A percentile compares a stretch with the other conserved stretches of the same genome.
Evolutionary conservation across 2,888 invertebrate genomes (phyloP).

Genomic region (Microctonus brassicae): DNA sequence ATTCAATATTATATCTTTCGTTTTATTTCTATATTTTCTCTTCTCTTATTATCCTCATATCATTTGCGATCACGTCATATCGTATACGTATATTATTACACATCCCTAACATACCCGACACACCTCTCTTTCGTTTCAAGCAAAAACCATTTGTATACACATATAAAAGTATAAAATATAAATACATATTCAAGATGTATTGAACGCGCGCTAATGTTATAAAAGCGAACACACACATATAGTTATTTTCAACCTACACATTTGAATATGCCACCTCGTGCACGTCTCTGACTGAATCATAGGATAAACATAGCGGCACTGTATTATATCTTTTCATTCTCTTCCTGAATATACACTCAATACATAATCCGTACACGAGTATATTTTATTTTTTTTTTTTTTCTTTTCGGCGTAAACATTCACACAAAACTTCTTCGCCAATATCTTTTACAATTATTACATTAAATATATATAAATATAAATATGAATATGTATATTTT

Average conservation of each 20-base stretch:
- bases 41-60: conserved; percentile 1
- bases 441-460: too few species aligned
- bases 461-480: too few species aligned
- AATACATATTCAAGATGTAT: too few species aligned
- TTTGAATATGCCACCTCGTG: conserved; percentile 29
- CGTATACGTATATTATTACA: conserved; percentile 45
- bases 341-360: conserved; percentile 12
- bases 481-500: neutral
- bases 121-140: conserved; percentile 31
- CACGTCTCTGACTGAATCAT: conserved; percentile 50
- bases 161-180: neutral
- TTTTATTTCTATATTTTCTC: neutral
- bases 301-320: conserved; percentile 49
- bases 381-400: neutral
- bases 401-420: too few species aligned
- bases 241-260: conserved; percentile 40
- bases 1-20: conserved; percentile 18
- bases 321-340: conserved; percentile 31
- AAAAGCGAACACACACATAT: neutral
- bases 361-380: neutral
- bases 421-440: too few species aligned
- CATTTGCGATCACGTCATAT: conserved; percentile 27
- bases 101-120: conserved; percentile 42
- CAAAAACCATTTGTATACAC: neutral
- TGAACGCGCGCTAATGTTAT: neutral